Conservation (phyloP, 2,797 vertebrate species). For the Spatula clypeata region DNA sequence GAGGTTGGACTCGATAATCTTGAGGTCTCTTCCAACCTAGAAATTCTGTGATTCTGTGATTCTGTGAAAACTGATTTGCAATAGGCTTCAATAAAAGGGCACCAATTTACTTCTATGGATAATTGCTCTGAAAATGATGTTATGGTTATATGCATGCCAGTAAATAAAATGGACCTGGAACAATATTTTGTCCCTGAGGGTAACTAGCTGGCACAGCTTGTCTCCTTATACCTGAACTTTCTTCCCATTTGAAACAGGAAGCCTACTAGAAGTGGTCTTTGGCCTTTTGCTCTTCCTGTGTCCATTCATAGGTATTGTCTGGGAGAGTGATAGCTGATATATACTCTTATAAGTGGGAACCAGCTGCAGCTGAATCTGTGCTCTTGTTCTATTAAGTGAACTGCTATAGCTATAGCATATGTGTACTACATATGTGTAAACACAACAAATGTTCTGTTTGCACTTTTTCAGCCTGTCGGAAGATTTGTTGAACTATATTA, state of each 20-base stretch:
- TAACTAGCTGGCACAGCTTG: neutral
- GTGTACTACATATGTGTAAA: neutral
- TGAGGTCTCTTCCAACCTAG: too few relatives aligned
- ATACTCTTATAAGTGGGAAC: rapidly evolving
- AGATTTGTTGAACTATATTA: neutral
- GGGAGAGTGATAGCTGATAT: neutral
- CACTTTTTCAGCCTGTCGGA: neutral
- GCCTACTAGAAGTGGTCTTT: neutral
- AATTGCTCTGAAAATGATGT: neutral
- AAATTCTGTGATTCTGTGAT: too few relatives aligned
- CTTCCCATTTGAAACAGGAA: neutral
- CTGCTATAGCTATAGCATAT: neutral
- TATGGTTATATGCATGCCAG: neutral
- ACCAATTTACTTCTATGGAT: neutral
- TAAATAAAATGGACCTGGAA: neutral
- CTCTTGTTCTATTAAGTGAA: neutral
- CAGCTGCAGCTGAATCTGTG: neutral
- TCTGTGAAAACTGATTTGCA: neutral
- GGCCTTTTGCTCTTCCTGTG: neutral
- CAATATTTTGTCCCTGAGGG: neutral
- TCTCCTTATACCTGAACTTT: neutral
- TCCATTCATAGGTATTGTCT: neutral
- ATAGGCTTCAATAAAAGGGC: neutral
- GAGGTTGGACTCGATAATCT: too few relatives aligned
- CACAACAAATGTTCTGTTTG: neutral